Conservation (phyloP, 2,797 vertebrate species). For the Rousettus madagascariensis region DNA sequence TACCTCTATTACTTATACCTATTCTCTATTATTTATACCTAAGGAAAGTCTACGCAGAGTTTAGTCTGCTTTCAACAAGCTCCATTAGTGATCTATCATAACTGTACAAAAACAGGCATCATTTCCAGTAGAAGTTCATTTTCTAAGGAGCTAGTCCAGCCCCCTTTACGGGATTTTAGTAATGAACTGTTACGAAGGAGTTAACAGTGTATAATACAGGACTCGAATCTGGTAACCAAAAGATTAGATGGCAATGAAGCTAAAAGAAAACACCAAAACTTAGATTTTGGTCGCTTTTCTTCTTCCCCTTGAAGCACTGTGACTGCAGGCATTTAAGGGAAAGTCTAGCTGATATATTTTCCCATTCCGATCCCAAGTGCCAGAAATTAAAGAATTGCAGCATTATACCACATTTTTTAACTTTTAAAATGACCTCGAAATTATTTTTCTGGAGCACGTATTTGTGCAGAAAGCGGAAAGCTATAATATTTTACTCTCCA, state of each 20-base stretch:
- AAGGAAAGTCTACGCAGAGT: neutral
- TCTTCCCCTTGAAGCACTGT: neutral
- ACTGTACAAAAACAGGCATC: neutral
- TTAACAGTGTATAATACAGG: neutral
- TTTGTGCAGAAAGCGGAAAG: neutral
- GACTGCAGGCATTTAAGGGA: neutral
- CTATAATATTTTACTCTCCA: neutral
- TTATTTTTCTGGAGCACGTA: neutral
- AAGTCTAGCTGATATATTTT: neutral
- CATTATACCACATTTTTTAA: neutral
- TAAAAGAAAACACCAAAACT: neutral
- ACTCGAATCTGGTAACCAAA: neutral
- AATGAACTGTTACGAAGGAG: neutral
- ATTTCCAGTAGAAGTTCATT: conserved; percentile 12
- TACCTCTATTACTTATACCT: neutral
- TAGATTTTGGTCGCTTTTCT: neutral
- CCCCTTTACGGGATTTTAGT: neutral
- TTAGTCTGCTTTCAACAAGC: neutral
- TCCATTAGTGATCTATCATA: neutral
- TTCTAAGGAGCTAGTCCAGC: neutral
- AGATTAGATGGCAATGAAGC: neutral
- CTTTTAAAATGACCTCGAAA: neutral
- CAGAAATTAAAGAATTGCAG: neutral
- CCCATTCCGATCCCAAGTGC: neutral
- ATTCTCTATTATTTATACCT: neutral